Conservation (phyloP, 2,797 vertebrate genomes). For the Echeneis naucrates region DNA sequence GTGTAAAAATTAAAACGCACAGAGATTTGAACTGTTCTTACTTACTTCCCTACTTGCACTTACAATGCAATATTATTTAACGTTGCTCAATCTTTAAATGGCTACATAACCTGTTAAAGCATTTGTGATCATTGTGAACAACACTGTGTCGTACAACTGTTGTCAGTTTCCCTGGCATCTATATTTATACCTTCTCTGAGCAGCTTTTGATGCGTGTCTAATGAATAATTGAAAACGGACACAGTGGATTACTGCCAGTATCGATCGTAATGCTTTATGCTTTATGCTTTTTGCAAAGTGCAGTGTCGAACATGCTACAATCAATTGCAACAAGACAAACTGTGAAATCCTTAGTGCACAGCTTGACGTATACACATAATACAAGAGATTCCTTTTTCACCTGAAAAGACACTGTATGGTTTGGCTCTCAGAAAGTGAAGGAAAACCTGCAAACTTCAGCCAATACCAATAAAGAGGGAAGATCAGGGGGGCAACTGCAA, state of each 20-base stretch:
- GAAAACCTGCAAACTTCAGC: conserved; percentile 50
- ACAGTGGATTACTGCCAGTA: conserved; percentile 60
- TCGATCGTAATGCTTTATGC: conserved; percentile 51
- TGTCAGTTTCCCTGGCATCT: conserved; percentile 13
- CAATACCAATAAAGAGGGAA: conserved; percentile 55
- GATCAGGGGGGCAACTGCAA: conserved; percentile 53
- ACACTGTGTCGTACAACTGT: conserved; percentile 8
- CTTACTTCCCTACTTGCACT: not conserved
- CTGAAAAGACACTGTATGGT: conserved; percentile 52
- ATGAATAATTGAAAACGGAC: conserved; percentile 64
- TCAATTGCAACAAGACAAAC: conserved; percentile 12
- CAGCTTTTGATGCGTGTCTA: conserved; percentile 43
- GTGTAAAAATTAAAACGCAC: not conserved
- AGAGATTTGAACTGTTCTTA: not conserved
- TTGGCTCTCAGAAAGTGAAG: conserved; percentile 45
- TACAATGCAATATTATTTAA: not conserved
- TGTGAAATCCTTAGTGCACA: conserved; percentile 24
- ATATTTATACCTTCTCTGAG: conserved; percentile 20
- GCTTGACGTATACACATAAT: conserved; percentile 50
- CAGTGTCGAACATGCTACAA: conserved; percentile 25
- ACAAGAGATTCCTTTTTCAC: conserved; percentile 55
- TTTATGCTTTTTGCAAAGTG: conserved; percentile 37
- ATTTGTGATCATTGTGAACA: conserved; percentile 5
- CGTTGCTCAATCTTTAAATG: not conserved
- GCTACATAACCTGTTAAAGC: conserved; percentile 8